Evolutionary conservation across 30 jellyfish, hydroid and myxozoan genomes (phyloP), one percentile per base, ranked within the genome.

Genomic region (Mastigias papua): DNA sequence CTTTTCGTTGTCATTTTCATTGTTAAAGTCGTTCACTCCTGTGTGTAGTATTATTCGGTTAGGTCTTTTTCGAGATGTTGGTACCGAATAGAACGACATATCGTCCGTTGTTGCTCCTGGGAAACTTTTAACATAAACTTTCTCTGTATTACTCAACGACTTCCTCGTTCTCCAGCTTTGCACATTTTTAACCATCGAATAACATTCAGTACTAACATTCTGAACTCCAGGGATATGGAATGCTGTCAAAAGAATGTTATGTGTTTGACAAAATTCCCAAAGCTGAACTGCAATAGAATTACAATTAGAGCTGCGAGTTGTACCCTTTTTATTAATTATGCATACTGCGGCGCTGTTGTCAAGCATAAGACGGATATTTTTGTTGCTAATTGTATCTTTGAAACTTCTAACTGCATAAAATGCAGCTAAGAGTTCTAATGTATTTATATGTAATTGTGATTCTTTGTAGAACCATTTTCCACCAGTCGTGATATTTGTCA

Each of bases 331-430:
- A 70, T 69, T 84, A 10, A 84, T 84, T 31, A 84, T 58, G 1
- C 76, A 48, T 42, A 84, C 93, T 13, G 89, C 93, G 48, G 89
- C 63, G 31, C 80, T 84, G 37, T 68, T 69, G 22, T 84, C 93
- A 46, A 48, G 37, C 88, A 84, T 69, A 28, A 71, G 46, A n/a
- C 60, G 46, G 27, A 84, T 34, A 27, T 69, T 32, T 71, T 46
- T 84, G 69, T 84, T 58, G 6, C 8, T 23, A 23, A 69, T 30
- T 13, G 27, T 30, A 3, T 20, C n/a, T 49, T 48, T 51, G 46
- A 69, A 84, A n/a, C 63, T 17, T 54, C 42, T 71, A 15, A 84
- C 16, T 16, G 84, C 91, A 81, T 62, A 81, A 42, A 42, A 42
- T 42, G 13, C 54, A 42, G 54, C 54, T 15, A 42, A 42, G 13